phyloP scores from a whole-genome alignment of 2,888 invertebrate species.

The Dasysyrphus albostriatus region DNA sequence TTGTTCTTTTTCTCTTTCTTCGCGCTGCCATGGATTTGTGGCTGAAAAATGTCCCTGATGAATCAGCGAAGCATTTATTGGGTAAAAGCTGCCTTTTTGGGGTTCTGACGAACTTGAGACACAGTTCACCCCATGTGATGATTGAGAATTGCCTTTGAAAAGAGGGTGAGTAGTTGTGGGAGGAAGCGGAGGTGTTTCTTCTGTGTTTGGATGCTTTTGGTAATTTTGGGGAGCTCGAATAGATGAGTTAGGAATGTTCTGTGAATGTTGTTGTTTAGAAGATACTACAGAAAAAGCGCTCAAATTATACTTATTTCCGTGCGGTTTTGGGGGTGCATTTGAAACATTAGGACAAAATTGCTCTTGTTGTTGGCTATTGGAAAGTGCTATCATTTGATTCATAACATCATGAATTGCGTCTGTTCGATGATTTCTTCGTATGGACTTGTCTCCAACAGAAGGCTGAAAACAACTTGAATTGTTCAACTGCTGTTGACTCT shows the following conservation, averaged over 20 bases:
- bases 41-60: constrained; percentile 80
- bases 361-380: constrained; percentile 74
- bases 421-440: constrained; percentile 78
- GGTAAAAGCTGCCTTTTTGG: constrained; percentile 90
- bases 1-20: constrained; percentile 93
- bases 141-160: constrained; percentile 83
- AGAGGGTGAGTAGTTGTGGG: constrained; percentile 90
- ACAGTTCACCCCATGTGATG: constrained; percentile 84
- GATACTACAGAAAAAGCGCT: neutral
- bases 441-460: constrained; percentile 28
- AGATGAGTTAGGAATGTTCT: constrained; percentile 18
- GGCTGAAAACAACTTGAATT: constrained; percentile 50
- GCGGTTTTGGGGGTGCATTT: constrained; percentile 30
- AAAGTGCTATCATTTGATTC: constrained; percentile 87
- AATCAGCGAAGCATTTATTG: constrained; percentile 80
- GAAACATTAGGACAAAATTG: constrained; percentile 30
- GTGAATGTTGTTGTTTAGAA: constrained; percentile 40
- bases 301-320: constrained; percentile 11
- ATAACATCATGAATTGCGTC: constrained; percentile 75
- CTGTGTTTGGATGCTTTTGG: constrained; percentile 75
- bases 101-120: constrained; percentile 90
- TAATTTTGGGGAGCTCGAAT: constrained; percentile 58
- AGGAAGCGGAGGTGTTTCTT: constrained; percentile 88
- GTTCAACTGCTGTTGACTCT: constrained; percentile 63
- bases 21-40: constrained; percentile 96